A percentile compares a stretch with the other conserved stretches of the same genome.
Conservation (phyloP, 2,888 invertebrate species). For the Reticulitermes lucifugus region DNA sequence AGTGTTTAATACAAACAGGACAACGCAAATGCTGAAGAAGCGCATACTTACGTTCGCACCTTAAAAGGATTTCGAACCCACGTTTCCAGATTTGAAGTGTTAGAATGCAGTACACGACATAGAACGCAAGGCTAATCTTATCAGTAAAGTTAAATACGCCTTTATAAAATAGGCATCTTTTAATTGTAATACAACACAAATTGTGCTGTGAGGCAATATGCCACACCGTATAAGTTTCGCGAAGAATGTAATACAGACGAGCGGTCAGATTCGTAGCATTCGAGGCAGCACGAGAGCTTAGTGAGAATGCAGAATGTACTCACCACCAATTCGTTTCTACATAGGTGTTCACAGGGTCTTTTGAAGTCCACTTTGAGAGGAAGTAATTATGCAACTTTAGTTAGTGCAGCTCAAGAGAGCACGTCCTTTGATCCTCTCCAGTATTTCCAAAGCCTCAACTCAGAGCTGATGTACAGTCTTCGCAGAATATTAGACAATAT, state of each 20-base stretch:
- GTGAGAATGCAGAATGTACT: not conserved
- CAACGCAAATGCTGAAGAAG: no score
- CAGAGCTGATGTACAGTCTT: conserved; percentile 26
- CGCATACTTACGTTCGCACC: no score
- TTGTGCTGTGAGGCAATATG: no score
- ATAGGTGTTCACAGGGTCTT: conserved; percentile 20
- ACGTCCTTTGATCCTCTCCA: conserved; percentile 28
- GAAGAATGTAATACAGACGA: not conserved
- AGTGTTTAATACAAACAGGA: no score
- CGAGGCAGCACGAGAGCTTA: not conserved
- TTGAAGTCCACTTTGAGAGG: conserved; percentile 34
- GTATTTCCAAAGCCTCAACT: not conserved
- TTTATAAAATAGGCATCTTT: no score
- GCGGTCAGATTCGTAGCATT: not conserved
- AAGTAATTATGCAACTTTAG: conserved; percentile 30
- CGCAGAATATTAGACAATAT: conserved; percentile 30
- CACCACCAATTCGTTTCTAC: not conserved
- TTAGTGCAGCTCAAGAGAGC: conserved; percentile 23
- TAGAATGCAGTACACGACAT: no score
- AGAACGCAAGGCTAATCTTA: no score
- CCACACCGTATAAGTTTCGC: no score
- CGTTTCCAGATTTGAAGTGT: no score
- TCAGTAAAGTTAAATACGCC: no score
- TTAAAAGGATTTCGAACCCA: no score
- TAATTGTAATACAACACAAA: no score